Evolutionary conservation across 2,888 invertebrate species (phyloP).

Genomic region (Cephus nigrinus): DNA sequence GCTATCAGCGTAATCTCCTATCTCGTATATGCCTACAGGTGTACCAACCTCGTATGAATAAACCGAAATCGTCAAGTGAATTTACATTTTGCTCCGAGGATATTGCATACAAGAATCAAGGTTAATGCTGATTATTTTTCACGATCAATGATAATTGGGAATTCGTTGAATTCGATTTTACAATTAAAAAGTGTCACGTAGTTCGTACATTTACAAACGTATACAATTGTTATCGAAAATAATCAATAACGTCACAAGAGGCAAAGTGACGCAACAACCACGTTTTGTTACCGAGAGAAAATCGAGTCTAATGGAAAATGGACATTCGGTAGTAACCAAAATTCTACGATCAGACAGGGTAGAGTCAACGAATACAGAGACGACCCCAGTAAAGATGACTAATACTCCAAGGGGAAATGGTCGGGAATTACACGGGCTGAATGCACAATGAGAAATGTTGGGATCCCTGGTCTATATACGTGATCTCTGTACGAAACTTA

Average conservation of each 20-base stretch:
- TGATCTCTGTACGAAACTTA: background rate
- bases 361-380: background rate
- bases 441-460: background rate
- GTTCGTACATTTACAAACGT: background rate
- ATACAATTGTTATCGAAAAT: background rate
- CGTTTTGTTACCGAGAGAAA: background rate
- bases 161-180: background rate
- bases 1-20: constrained; percentile 24
- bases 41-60: background rate
- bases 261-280: background rate
- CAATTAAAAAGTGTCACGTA: background rate
- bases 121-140: background rate
- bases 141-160: background rate
- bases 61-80: background rate
- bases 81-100: background rate
- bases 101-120: background rate
- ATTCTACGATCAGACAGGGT: background rate
- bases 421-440: background rate
- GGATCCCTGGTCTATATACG: background rate
- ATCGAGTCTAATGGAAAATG: background rate
- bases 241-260: background rate
- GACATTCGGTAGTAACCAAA: background rate
- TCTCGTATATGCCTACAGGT: constrained; percentile 10
- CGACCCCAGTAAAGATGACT: background rate
- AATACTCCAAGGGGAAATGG: background rate